A percentile compares a stretch with the other conserved stretches of the same genome.
phyloP scores from a whole-genome alignment of 2,888 invertebrate genomes.

The Platycheirus albimanus region DNA sequence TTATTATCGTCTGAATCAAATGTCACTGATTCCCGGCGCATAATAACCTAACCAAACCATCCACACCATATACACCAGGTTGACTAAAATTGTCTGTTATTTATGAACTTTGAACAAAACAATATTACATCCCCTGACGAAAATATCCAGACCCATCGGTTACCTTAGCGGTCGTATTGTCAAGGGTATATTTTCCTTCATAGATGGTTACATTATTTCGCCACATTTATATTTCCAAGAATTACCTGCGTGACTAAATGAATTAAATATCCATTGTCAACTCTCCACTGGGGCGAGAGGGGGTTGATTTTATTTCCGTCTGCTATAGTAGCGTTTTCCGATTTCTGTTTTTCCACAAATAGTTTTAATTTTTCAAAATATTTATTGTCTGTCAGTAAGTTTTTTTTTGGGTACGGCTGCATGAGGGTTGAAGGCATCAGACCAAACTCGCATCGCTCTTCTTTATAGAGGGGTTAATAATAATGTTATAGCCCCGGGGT shows the following conservation, averaged over 20 bases:
- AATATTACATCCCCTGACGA: conserved; percentile 50
- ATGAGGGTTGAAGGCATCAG: conserved; percentile 39
- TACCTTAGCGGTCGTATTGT: conserved; percentile 35
- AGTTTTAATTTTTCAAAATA: conserved; percentile 73
- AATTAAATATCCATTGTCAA: conserved; percentile 73
- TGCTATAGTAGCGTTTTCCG: conserved; percentile 31
- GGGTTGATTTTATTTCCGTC: conserved; percentile 15
- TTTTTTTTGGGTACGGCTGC: conserved; percentile 31
- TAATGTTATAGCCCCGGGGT: conserved; percentile 5
- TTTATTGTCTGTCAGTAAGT: conserved; percentile 73
- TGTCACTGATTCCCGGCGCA: conserved; percentile 60
- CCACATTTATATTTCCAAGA: conserved; percentile 48
- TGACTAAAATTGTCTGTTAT: conserved; percentile 47
- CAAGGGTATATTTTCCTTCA: conserved; percentile 56
- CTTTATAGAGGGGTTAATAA: conserved; percentile 24
- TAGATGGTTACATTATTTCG: conserved; percentile 53
- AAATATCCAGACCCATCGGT: conserved; percentile 19
- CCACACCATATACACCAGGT: conserved; percentile 23
- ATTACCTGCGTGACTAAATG: conserved; percentile 73
- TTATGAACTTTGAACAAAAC: conserved; percentile 63
- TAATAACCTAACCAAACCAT: conserved; percentile 42
- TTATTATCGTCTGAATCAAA: conserved; percentile 39
- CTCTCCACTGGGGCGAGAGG: conserved; percentile 38
- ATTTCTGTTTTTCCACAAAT: conserved; percentile 51
- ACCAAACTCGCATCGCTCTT: conserved; percentile 16